These are phyloP conservation scores for Merops nubicus DNA, from an alignment of 2,113 vertebrate genomes.

Conservation along the genomic window DNA sequence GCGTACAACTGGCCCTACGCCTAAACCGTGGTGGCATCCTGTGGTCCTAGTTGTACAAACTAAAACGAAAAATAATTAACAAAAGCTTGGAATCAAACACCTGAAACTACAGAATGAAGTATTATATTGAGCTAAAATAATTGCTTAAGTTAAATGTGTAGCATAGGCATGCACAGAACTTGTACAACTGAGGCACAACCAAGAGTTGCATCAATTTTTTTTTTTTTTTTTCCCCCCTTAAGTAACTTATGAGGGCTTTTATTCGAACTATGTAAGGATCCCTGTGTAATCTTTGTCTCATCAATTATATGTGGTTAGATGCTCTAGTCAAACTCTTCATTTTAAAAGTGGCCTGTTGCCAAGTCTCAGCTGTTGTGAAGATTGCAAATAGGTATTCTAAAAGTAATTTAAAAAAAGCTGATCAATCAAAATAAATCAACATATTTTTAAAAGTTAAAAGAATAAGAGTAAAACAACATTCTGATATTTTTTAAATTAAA, in stretches of 20 bases:
- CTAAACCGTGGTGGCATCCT: not conserved
- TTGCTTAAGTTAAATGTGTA: not conserved
- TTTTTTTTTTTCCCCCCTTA: too few species aligned
- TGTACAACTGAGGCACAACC: not conserved
- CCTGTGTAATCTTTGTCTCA: not conserved
- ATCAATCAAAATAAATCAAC: not conserved
- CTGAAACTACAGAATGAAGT: not conserved
- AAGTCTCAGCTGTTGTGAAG: not conserved
- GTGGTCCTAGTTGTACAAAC: not conserved
- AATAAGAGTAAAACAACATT: not conserved
- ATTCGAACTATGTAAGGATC: not conserved
- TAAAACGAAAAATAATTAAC: not conserved
- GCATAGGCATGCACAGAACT: not conserved
- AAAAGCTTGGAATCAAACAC: not conserved
- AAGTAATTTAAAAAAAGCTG: not conserved
- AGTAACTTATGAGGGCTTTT: not conserved
- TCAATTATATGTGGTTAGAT: not conserved
- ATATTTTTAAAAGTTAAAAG: too few species aligned
- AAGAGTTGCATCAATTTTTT: not conserved
- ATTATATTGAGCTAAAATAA: not conserved
- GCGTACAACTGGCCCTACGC: accelerated
- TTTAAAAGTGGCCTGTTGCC: not conserved
- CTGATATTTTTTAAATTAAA: not conserved
- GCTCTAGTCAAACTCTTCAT: not conserved
- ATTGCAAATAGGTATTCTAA: not conserved